Evolutionary conservation across 2,888 invertebrate genomes (phyloP).

Genomic region (Cantharis rustica): DNA sequence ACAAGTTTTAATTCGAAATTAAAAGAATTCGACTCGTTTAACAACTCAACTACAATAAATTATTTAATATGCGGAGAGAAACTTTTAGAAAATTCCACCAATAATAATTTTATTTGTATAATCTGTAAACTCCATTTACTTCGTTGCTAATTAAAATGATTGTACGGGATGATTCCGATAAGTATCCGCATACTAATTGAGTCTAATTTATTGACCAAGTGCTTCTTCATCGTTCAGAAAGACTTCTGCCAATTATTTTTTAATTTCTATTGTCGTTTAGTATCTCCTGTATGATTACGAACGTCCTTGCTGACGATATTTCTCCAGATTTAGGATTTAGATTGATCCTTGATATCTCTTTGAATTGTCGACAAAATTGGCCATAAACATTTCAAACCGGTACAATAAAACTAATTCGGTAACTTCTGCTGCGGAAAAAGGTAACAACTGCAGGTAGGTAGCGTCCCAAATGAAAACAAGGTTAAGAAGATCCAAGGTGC

Average conservation of each 20-base stretch:
- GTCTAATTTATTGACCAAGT: not conserved
- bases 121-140: not conserved
- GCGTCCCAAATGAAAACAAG: no score
- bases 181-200: not conserved
- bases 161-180: not conserved
- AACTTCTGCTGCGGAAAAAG: not conserved
- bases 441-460: no score
- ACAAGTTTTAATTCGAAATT: not conserved
- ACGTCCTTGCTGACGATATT: no score
- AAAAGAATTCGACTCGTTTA: not conserved
- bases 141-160: not conserved
- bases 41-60: not conserved
- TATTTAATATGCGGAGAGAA: not conserved
- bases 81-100: not conserved
- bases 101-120: not conserved
- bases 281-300: no score
- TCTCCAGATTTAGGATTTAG: not conserved
- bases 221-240: not conserved
- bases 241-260: not conserved
- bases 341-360: not conserved
- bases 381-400: not conserved
- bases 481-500: no score
- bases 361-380: not conserved
- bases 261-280: not conserved
- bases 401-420: not conserved